Percentiles rank a stretch among this genome's conserved stretches.
These are phyloP conservation scores for Gisinianus flammeolus DNA, from an alignment of 2,888 invertebrate genomes.

Conservation along the genomic window DNA sequence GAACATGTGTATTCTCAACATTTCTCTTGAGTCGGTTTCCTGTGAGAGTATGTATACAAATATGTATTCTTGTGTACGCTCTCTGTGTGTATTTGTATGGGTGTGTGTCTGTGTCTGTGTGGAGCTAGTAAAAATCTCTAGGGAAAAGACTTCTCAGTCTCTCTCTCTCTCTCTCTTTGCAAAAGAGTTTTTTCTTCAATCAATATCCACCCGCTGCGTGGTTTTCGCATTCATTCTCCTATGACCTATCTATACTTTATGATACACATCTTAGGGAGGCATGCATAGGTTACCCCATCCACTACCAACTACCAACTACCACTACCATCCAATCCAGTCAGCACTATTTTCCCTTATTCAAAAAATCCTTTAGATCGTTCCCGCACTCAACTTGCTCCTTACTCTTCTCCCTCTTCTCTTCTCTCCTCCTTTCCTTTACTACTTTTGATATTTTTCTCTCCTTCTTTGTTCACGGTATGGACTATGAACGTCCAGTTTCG, in stretches of 20 bases:
- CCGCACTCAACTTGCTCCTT: background rate
- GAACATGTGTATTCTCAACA: slow-evolving; percentile 27
- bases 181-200: slow-evolving; percentile 37
- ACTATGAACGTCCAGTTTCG: background rate
- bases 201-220: slow-evolving; percentile 41
- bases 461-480: too few relatives aligned
- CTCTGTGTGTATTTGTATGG: background rate
- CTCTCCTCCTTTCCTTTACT: background rate
- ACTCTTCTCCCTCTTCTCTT: background rate
- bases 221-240: slow-evolving; percentile 46
- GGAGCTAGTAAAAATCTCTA: slow-evolving; percentile 20
- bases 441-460: background rate
- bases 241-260: slow-evolving; percentile 39
- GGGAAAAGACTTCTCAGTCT: slow-evolving; percentile 36
- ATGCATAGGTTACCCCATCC: background rate
- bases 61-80: background rate
- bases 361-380: slow-evolving; percentile 6
- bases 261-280: background rate
- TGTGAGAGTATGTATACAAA: background rate
- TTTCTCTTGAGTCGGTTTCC: background rate
- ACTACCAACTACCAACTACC: too few relatives aligned
- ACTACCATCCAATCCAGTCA: too few relatives aligned
- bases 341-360: too few relatives aligned
- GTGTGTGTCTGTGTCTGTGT: background rate
- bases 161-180: slow-evolving; percentile 17